These are phyloP conservation scores for Diarsia mendica DNA, from an alignment of 2,888 invertebrate genomes.

Conservation along the genomic window DNA sequence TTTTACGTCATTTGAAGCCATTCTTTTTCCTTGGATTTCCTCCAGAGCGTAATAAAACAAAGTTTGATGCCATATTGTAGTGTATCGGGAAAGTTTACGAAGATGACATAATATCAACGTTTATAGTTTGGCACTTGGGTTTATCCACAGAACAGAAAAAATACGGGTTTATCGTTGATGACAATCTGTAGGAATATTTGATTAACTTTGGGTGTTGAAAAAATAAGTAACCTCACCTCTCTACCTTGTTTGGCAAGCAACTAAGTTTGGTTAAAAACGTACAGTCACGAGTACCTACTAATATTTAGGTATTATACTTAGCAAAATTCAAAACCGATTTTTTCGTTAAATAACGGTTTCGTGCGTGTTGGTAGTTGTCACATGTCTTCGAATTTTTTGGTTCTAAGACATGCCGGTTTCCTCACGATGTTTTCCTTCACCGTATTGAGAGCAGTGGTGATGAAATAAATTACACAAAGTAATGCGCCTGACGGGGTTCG, in stretches of 20 bases:
- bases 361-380: too few species aligned
- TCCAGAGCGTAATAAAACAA: slow-evolving; percentile 14
- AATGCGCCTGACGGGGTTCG: too few species aligned
- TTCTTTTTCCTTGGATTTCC: slow-evolving; percentile 4
- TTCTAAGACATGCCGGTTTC: too few species aligned
- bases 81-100: slow-evolving; percentile 14
- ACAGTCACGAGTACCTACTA: too few species aligned
- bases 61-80: slow-evolving; percentile 13
- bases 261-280: not conserved
- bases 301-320: too few species aligned
- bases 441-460: too few species aligned
- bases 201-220: not conserved
- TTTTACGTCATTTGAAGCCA: not conserved
- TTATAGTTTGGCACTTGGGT: slow-evolving; percentile 9
- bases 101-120: slow-evolving; percentile 16
- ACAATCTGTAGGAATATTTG: not conserved
- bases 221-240: not conserved
- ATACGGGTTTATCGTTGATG: slow-evolving; percentile 10
- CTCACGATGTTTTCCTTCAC: too few species aligned
- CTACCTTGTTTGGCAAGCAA: not conserved
- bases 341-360: too few species aligned
- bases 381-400: too few species aligned
- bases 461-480: too few species aligned
- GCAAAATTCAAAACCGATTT: too few species aligned
- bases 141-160: too few species aligned